Conservation (phyloP, 2,113 vertebrate genomes). For the Ovibos moschatus region DNA sequence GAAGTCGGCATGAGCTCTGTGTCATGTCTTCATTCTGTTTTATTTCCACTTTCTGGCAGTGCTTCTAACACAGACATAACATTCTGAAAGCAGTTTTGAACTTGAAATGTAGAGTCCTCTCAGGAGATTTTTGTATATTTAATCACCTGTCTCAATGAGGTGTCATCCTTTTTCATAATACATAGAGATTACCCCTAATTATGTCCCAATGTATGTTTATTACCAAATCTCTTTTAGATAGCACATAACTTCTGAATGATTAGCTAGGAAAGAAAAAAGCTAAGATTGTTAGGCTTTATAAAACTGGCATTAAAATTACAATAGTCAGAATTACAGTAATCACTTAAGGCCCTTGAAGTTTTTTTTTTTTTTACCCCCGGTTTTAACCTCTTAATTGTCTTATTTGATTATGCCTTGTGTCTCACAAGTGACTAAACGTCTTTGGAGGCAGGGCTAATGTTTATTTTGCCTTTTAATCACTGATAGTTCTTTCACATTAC, state of each 20-base stretch:
- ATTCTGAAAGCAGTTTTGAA: background rate
- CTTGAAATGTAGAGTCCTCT: background rate
- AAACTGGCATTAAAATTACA: background rate
- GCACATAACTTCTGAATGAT: background rate
- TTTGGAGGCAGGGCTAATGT: background rate
- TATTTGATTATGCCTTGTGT: background rate
- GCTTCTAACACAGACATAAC: background rate
- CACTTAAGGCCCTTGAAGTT: background rate
- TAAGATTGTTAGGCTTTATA: background rate
- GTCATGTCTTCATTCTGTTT: background rate
- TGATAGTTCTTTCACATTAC: background rate
- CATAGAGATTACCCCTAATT: background rate
- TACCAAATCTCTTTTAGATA: background rate
- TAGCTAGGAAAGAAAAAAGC: background rate
- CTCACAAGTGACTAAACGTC: background rate
- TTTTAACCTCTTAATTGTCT: background rate
- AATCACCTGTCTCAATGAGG: background rate
- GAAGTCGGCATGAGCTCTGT: background rate
- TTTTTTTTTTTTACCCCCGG: background rate
- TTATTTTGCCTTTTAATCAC: background rate
- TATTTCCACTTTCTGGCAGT: background rate
- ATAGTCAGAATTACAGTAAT: background rate
- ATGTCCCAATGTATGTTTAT: background rate
- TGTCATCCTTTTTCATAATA: background rate
- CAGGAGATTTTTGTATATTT: background rate